A percentile compares a stretch with the other conserved stretches of the same genome.
Evolutionary conservation across 2,797 vertebrate genomes (phyloP).

Genomic region (Gallinago nigripennis): DNA sequence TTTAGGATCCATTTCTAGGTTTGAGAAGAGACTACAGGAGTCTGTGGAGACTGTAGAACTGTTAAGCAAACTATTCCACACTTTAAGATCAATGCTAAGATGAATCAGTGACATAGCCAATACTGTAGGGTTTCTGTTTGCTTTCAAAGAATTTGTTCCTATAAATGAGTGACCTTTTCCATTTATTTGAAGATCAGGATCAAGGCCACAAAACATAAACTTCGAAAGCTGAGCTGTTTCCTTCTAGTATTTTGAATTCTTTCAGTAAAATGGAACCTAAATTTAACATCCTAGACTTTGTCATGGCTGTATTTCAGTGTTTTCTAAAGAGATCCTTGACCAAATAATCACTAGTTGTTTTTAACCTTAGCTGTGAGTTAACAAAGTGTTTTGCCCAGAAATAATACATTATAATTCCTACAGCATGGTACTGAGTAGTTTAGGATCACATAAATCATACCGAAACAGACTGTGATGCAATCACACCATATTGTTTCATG

Average conservation of each 20-base stretch:
- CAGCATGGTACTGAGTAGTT: conserved; percentile 4
- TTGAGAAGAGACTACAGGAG: neutral
- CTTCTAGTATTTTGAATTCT: neutral
- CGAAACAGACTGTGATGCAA: conserved; percentile 38
- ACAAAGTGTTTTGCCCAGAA: conserved; percentile 29
- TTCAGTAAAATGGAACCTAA: neutral
- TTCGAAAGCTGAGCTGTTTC: neutral
- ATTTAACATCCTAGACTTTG: neutral
- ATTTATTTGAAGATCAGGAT: neutral
- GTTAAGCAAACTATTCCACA: neutral
- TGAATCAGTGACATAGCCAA: neutral
- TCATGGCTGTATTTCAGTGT: neutral
- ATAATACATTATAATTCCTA: conserved; percentile 7
- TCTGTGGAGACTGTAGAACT: neutral
- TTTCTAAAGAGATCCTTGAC: neutral
- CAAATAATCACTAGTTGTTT: neutral
- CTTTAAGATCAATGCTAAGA: neutral
- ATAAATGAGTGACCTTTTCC: neutral
- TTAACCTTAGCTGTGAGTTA: neutral
- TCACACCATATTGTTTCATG: conserved; percentile 39
- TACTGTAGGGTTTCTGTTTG: neutral
- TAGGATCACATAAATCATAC: conserved; percentile 56
- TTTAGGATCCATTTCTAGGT: neutral
- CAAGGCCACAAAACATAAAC: neutral
- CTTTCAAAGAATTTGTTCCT: neutral